Percentiles rank a stretch among this genome's conserved stretches.
Conservation (phyloP, 2,113 vertebrate species). For the Pycnonotus jocosus region DNA sequence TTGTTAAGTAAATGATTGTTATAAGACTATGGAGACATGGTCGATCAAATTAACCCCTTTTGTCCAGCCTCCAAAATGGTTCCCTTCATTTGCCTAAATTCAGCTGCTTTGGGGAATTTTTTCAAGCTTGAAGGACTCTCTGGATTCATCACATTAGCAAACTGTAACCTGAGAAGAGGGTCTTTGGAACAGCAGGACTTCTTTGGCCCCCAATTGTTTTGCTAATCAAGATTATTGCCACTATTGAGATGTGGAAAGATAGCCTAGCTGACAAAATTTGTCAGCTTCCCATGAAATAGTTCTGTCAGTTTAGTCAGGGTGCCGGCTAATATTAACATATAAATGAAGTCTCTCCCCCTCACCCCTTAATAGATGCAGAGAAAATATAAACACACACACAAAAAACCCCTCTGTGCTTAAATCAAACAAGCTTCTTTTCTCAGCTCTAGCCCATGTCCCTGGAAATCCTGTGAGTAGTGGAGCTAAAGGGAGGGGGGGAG, state of each 20-base stretch:
- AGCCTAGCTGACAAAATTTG: constrained; percentile 82
- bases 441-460: constrained; percentile 51
- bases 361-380: constrained; percentile 71
- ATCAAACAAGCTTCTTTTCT: constrained; percentile 75
- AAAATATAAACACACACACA: constrained; percentile 79
- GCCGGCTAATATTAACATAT: constrained; percentile 83
- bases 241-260: constrained; percentile 82
- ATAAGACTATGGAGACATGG: constrained; percentile 74
- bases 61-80: constrained; percentile 63
- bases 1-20: constrained; percentile 82
- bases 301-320: constrained; percentile 79
- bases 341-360: constrained; percentile 80
- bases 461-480: constrained; percentile 62
- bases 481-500: constrained; percentile 45
- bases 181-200: constrained; percentile 65
- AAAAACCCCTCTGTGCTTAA: constrained; percentile 64
- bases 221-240: constrained; percentile 88
- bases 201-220: constrained; percentile 80
- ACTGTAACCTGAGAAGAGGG: constrained; percentile 77
- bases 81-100: constrained; percentile 79
- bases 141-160: constrained; percentile 68
- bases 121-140: constrained; percentile 69
- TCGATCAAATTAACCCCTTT: constrained; percentile 85
- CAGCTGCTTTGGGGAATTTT: constrained; percentile 68
- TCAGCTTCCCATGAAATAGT: constrained; percentile 87